Percentiles rank a stretch among this genome's conserved stretches.
phyloP scores from a whole-genome alignment of 2,113 vertebrate genomes.

The Pollachius pollachius region DNA sequence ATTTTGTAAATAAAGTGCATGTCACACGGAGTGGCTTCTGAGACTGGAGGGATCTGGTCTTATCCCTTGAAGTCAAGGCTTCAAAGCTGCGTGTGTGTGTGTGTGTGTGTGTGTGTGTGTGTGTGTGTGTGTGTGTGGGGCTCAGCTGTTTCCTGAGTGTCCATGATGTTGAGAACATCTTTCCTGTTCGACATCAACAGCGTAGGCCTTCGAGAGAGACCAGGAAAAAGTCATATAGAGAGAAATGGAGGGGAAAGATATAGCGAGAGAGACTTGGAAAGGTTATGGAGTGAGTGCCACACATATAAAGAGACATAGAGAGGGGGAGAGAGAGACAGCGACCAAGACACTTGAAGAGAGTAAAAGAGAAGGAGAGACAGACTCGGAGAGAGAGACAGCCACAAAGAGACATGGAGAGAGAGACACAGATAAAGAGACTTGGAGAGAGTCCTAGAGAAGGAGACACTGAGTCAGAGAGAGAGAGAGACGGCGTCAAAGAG shows the following conservation, averaged over 20 bases:
- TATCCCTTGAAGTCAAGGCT: slow-evolving; percentile 31
- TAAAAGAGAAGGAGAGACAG: background rate
- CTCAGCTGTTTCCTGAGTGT: slow-evolving; percentile 37
- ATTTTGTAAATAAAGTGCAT: slow-evolving; percentile 21
- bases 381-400: too few relatives aligned
- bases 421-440: too few relatives aligned
- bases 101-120: background rate
- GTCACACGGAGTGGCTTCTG: slow-evolving; percentile 20
- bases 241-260: slow-evolving; percentile 10
- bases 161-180: slow-evolving; percentile 36
- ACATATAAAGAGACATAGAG: background rate
- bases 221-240: background rate
- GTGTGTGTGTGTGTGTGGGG: slow-evolving; percentile 19
- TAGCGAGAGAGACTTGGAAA: background rate
- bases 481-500: too few relatives aligned
- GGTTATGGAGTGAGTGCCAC: too few relatives aligned
- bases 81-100: background rate
- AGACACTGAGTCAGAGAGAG: too few relatives aligned
- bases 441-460: too few relatives aligned
- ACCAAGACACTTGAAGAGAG: background rate
- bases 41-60: slow-evolving; percentile 18
- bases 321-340: slow-evolving; percentile 9
- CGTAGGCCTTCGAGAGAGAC: slow-evolving; percentile 21
- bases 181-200: slow-evolving; percentile 59
- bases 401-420: too few relatives aligned